Conservation (phyloP, 2,113 vertebrate genomes). For the Halichoerus grypus region DNA sequence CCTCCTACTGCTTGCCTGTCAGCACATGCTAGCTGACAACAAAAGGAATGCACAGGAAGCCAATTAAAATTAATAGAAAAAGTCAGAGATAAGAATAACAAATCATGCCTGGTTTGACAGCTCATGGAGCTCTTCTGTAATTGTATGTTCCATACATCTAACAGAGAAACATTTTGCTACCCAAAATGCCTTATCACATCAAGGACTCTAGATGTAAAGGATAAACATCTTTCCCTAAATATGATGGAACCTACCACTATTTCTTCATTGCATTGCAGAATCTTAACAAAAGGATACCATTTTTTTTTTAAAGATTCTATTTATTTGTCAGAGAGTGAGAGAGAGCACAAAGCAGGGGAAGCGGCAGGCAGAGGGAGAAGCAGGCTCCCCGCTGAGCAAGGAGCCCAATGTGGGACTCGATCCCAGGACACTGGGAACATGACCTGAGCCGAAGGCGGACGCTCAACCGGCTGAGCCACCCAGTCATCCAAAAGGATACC, state of each 20-base stretch:
- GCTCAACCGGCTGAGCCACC: no score
- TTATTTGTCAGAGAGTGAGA: no score
- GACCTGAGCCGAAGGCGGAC: no score
- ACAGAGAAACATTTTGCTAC: slow-evolving; percentile 4
- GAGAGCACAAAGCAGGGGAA: no score
- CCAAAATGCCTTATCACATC: not conserved
- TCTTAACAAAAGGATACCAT: not conserved
- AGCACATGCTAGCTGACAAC: not conserved
- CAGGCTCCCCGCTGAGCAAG: no score
- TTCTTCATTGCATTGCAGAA: not conserved
- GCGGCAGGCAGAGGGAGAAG: no score
- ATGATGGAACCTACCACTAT: not conserved
- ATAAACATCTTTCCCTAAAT: slow-evolving; percentile 34
- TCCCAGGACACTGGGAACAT: no score
- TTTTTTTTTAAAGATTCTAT: not conserved
- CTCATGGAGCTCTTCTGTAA: not conserved
- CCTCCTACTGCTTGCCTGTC: not conserved
- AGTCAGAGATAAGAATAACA: not conserved
- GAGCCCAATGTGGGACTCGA: no score
- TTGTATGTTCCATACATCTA: not conserved
- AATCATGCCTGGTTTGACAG: not conserved
- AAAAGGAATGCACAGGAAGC: not conserved
- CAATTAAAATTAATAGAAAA: slow-evolving; percentile 29
- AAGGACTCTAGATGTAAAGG: not conserved
- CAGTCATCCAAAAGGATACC: not conserved